Evolutionary conservation across 2,113 vertebrate genomes (phyloP).

Genomic region (Cyprinus carpio): DNA sequence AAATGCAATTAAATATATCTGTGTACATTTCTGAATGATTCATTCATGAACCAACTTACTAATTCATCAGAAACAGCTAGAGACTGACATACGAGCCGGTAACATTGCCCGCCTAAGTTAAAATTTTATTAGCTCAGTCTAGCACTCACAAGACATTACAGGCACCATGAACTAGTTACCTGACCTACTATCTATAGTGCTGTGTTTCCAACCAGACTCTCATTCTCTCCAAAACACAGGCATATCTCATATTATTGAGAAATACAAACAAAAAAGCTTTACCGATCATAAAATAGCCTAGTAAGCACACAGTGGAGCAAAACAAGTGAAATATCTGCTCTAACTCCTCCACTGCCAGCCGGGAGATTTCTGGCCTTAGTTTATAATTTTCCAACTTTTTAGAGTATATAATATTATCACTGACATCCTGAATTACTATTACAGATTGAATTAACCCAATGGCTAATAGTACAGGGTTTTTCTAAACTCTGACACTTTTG

Average conservation of each 20-base stretch:
- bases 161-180: slow-evolving; percentile 6
- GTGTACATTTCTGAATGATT: not conserved
- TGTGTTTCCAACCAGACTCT: not conserved
- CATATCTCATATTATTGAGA: not conserved
- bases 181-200: not conserved
- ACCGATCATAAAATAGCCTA: not conserved
- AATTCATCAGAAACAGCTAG: not conserved
- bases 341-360: not conserved
- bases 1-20: not conserved
- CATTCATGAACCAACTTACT: not conserved
- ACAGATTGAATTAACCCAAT: not conserved
- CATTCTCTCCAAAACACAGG: slow-evolving; percentile 9
- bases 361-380: not conserved
- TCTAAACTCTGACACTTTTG: not conserved
- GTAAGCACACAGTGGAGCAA: not conserved
- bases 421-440: no score
- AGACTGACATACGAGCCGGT: not conserved
- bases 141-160: not conserved
- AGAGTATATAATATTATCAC: not conserved
- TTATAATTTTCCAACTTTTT: no score
- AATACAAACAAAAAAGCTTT: slow-evolving; percentile 17
- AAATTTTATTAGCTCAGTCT: slow-evolving; percentile 7
- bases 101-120: not conserved
- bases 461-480: not conserved
- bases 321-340: not conserved